Evolutionary conservation across 1,140 invertebrate genomes (phyloP).

Genomic region (Dendroctonus ponderosae): DNA sequence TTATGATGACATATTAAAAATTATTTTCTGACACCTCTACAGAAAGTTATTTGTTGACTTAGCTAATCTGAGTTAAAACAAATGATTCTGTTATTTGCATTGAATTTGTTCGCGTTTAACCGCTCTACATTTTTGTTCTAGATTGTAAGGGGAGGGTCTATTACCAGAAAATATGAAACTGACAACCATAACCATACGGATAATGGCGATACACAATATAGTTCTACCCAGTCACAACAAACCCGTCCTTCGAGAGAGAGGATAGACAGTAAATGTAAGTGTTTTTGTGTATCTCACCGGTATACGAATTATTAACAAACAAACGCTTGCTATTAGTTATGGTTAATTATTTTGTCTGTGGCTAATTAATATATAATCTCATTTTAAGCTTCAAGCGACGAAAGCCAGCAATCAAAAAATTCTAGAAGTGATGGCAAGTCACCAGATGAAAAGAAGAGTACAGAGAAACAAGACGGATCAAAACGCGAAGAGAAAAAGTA

Average conservation of each 20-base stretch:
- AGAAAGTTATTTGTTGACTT: conserved; percentile 28
- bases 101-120: too few relatives aligned
- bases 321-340: not conserved
- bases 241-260: conserved; percentile 6
- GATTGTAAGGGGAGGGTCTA: conserved; percentile 11
- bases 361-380: not conserved
- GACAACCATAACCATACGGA: not conserved
- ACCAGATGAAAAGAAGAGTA: conserved; percentile 28
- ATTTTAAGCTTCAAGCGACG: conserved; percentile 25
- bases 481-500: conserved; percentile 41
- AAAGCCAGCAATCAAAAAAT: conserved; percentile 11
- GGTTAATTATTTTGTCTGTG: not conserved
- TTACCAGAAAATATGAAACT: not conserved
- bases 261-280: conserved; percentile 9
- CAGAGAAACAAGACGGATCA: conserved; percentile 28
- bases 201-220: not conserved
- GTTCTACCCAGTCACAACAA: not conserved
- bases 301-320: not conserved
- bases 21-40: conserved; percentile 34
- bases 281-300: not conserved
- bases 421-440: conserved; percentile 28
- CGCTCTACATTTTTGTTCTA: not conserved
- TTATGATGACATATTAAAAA: not conserved
- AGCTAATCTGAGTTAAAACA: conserved; percentile 8
- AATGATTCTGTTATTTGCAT: too few relatives aligned